Percentiles rank a stretch among this genome's conserved stretches.
Evolutionary conservation across 2,113 vertebrate species (phyloP).

Genomic region (Silurus asotus): DNA sequence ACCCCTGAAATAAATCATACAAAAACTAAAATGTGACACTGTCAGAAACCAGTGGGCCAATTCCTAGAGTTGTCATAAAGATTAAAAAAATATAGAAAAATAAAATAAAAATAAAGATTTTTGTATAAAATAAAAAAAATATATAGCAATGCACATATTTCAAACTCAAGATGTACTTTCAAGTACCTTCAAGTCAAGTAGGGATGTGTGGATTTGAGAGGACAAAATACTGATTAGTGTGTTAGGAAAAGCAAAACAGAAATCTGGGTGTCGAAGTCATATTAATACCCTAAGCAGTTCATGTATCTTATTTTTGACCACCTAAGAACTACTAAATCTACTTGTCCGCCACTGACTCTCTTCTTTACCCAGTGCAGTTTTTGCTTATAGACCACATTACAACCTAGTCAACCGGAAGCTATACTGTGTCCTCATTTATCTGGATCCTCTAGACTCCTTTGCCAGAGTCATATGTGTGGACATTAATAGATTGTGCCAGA

Average conservation of each 20-base stretch:
- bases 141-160: not conserved
- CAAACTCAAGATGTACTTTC: not conserved
- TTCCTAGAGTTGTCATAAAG: not conserved
- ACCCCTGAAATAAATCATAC: not conserved
- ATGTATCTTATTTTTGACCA: not conserved
- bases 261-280: not conserved
- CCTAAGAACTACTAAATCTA: not conserved
- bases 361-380: not conserved
- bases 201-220: not conserved
- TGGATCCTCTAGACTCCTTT: not conserved
- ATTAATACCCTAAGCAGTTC: not conserved
- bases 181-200: not conserved
- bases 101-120: no score
- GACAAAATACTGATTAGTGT: not conserved
- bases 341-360: not conserved
- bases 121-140: not conserved
- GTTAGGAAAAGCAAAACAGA: not conserved
- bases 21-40: not conserved
- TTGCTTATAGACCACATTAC: not conserved
- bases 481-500: not conserved
- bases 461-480: not conserved
- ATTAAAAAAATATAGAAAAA: not conserved
- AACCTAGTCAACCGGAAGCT: not conserved
- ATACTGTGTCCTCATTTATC: not conserved
- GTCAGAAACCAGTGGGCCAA: not conserved